A percentile compares a stretch with the other conserved stretches of the same genome.
Conservation (phyloP, 2,797 vertebrate genomes). For the Morus bassanus region DNA sequence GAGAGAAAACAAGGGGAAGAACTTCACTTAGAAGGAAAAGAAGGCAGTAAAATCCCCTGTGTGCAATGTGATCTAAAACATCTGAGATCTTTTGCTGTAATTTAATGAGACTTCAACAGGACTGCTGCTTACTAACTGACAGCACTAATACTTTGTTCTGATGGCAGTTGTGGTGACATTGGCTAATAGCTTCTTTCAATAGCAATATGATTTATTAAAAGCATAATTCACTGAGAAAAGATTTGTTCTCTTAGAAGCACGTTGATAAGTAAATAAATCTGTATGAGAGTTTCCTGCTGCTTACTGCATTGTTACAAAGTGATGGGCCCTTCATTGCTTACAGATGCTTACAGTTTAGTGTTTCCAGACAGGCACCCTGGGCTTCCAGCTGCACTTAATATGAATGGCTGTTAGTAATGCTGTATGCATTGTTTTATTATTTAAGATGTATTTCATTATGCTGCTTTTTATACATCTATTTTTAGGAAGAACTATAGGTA, state of each 20-base stretch:
- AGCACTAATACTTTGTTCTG: not conserved
- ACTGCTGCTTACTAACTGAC: not conserved
- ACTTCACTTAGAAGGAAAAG: not conserved
- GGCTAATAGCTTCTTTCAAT: not conserved
- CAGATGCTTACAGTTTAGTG: not conserved
- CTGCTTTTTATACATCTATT: not conserved
- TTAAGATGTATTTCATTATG: not conserved
- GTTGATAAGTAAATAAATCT: not conserved
- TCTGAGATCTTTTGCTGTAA: not conserved
- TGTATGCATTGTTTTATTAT: not conserved
- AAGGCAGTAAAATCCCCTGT: not conserved
- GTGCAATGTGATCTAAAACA: not conserved
- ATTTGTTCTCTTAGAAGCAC: not conserved
- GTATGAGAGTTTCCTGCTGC: not conserved
- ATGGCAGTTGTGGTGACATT: accelerated
- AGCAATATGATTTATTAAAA: not conserved
- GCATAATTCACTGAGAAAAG: not conserved
- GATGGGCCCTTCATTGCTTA: not conserved
- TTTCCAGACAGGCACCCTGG: not conserved
- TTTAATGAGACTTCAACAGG: not conserved
- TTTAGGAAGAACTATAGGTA: not conserved
- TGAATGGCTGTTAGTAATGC: not conserved
- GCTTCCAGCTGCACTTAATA: not conserved
- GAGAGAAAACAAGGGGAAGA: not conserved
- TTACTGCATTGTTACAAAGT: not conserved